These are phyloP conservation scores for Thereva unica DNA, from an alignment of 2,888 invertebrate genomes.

Conservation along the genomic window DNA sequence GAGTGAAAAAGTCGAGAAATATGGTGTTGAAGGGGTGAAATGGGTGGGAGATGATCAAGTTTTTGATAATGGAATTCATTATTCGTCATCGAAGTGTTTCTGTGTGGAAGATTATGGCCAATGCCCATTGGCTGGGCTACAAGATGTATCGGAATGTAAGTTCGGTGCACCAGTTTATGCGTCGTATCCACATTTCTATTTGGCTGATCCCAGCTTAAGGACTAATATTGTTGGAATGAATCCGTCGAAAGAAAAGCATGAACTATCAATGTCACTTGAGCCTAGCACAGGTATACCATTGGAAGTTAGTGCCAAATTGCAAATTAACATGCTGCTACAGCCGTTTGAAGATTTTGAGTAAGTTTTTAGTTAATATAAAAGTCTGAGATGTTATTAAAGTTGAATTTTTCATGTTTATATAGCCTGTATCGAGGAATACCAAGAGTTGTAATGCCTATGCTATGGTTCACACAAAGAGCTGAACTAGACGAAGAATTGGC, in stretches of 20 bases:
- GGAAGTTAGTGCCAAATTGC: slow-evolving; percentile 71
- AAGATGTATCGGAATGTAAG: slow-evolving; percentile 75
- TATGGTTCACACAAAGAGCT: slow-evolving; percentile 77
- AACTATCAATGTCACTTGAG: slow-evolving; percentile 71
- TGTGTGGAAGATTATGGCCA: slow-evolving; percentile 60
- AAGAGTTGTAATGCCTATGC: slow-evolving; percentile 68
- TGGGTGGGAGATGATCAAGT: slow-evolving; percentile 65
- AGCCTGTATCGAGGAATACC: slow-evolving; percentile 64
- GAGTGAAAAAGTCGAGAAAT: slow-evolving; percentile 44
- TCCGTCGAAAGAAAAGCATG: slow-evolving; percentile 67
- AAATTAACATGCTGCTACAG: slow-evolving; percentile 71
- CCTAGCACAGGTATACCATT: slow-evolving; percentile 81
- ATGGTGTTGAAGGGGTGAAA: slow-evolving; percentile 50
- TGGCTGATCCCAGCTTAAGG: slow-evolving; percentile 70
- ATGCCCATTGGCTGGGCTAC: slow-evolving; percentile 65
- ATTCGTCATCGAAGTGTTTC: slow-evolving; percentile 69
- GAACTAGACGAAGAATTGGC: slow-evolving; percentile 64
- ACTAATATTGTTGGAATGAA: slow-evolving; percentile 68
- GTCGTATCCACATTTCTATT: slow-evolving; percentile 80
- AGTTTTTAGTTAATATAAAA: slow-evolving; percentile 49
- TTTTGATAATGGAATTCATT: slow-evolving; percentile 73
- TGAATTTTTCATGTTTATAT: slow-evolving; percentile 46
- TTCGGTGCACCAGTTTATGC: slow-evolving; percentile 82
- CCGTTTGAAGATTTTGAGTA: slow-evolving; percentile 62
- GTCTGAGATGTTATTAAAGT: background rate